Conservation (phyloP, 2,888 invertebrate genomes). For the Epinotia brunnichana region DNA sequence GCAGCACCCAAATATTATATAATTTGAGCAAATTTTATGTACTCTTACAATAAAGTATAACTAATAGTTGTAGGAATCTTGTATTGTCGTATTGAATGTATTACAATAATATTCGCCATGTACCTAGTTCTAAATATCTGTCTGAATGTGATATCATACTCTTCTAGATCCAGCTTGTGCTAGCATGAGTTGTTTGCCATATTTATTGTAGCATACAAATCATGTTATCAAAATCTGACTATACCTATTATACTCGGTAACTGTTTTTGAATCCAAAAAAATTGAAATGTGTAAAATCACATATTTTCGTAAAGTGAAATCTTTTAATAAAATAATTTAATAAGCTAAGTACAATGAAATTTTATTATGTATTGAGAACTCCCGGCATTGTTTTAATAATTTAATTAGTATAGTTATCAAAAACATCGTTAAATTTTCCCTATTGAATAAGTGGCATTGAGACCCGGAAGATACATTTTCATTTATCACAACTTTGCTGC, state of each 20-base stretch:
- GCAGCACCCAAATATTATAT: background rate
- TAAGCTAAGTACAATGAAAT: constrained; percentile 14
- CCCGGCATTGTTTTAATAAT: constrained; percentile 17
- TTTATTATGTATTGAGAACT: constrained; percentile 25
- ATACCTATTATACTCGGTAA: background rate
- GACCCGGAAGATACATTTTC: constrained; percentile 16
- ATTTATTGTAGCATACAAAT: background rate
- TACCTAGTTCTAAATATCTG: constrained; percentile 26
- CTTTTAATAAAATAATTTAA: constrained; percentile 36
- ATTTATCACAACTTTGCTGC: constrained; percentile 66
- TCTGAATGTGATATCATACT: constrained; percentile 22
- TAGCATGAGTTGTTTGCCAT: constrained; percentile 3
- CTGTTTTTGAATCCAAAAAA: constrained; percentile 20
- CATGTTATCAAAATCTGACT: constrained; percentile 1
- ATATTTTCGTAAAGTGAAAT: constrained; percentile 39
- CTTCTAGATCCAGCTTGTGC: constrained; percentile 6
- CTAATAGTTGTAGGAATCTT: constrained; percentile 7
- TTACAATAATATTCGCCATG: constrained; percentile 21
- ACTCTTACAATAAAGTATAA: constrained; percentile 14
- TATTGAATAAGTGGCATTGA: constrained; percentile 9
- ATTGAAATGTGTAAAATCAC: constrained; percentile 20
- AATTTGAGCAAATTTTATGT: constrained; percentile 7
- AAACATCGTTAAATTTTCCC: constrained; percentile 16
- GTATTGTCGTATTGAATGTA: constrained; percentile 18
- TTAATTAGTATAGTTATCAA: constrained; percentile 23